Percentiles rank a stretch among this genome's conserved stretches.
phyloP scores from a whole-genome alignment of 2,888 invertebrate species.

The Archips crataeganus region DNA sequence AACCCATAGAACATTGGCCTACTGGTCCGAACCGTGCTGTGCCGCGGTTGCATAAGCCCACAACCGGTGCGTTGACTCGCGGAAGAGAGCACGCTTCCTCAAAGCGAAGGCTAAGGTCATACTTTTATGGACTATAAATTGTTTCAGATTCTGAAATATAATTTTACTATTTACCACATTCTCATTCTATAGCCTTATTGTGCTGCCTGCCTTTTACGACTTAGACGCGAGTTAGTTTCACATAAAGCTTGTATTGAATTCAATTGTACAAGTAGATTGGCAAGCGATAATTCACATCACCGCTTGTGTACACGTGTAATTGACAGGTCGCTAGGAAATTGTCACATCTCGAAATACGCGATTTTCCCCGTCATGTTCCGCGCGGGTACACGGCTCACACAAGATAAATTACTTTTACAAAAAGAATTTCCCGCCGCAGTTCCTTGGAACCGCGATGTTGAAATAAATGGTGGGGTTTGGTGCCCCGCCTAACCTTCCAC shows the following conservation, averaged over 20 bases:
- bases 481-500: slow-evolving; percentile 21
- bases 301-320: slow-evolving; percentile 23
- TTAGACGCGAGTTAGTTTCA: slow-evolving; percentile 5
- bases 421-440: slow-evolving; percentile 31
- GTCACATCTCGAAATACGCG: slow-evolving; percentile 28
- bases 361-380: slow-evolving; percentile 21
- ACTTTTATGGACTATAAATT: slow-evolving; percentile 35
- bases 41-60: slow-evolving; percentile 4
- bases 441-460: slow-evolving; percentile 28
- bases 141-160: slow-evolving; percentile 15
- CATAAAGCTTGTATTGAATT: slow-evolving; percentile 15
- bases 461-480: slow-evolving; percentile 35
- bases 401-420: slow-evolving; percentile 40
- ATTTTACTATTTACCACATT: slow-evolving; percentile 21
- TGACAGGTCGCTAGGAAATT: slow-evolving; percentile 35
- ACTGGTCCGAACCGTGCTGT: neutral
- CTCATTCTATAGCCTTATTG: slow-evolving; percentile 40
- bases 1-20: slow-evolving; percentile 11
- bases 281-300: slow-evolving; percentile 9
- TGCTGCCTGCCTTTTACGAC: slow-evolving; percentile 2
- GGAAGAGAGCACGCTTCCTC: slow-evolving; percentile 35
- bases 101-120: slow-evolving; percentile 36
- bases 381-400: slow-evolving; percentile 29
- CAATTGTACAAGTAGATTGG: neutral
- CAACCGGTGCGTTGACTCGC: slow-evolving; percentile 32